Evolutionary conservation across 2,113 vertebrate genomes (phyloP), one percentile per base, ranked within the genome.

Genomic region (Boulengeromyrus knoepffleri): DNA sequence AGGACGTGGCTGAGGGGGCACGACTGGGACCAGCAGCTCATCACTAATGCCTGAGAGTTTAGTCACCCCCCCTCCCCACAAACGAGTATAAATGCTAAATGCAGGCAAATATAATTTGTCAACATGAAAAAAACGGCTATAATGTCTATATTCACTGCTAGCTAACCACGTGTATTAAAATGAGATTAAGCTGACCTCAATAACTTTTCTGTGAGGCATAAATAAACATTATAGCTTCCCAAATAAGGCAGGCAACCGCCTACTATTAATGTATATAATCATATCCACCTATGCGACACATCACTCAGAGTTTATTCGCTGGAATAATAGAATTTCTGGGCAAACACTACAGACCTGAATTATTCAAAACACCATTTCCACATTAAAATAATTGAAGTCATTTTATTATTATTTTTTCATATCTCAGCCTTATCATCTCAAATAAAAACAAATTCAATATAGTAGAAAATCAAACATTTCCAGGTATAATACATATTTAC

Each of bases 401-500:
- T 80, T 39, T 80, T 39, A 80, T 80, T 42, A 42, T 80, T 19
- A 42, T 80, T 80, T 42, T 80, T 80, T 19, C 74, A 80, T 19
- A 31, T 70, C 62, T 31, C 62, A 70, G 62, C n/a, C 62, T 70
- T 70, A 31, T 62, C 56, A 24, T 70, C 62, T 70, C 19, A 85
- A 46, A 31, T 50, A 89, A 80, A 80, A 56, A 84, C 42, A 58
- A 45, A 89, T 83, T 88, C 8, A 46, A 53, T 83, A 83, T 77
- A 83, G 36, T 42, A 56, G 8, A 85, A 62, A 89, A 58, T 80
- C 47, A 66, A 45, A 62, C 27, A 88, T 62, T 42, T 88, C n/a
- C 49, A 77, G 77, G 47, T 84, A 42, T 2, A 89, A 50, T 58
- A 56, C 24, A 85, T 89, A 85, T 62, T 62, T 85, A 89, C 77